These are phyloP conservation scores for Grammatotria lemairii DNA, from an alignment of 2,113 vertebrate genomes.

Conservation along the genomic window DNA sequence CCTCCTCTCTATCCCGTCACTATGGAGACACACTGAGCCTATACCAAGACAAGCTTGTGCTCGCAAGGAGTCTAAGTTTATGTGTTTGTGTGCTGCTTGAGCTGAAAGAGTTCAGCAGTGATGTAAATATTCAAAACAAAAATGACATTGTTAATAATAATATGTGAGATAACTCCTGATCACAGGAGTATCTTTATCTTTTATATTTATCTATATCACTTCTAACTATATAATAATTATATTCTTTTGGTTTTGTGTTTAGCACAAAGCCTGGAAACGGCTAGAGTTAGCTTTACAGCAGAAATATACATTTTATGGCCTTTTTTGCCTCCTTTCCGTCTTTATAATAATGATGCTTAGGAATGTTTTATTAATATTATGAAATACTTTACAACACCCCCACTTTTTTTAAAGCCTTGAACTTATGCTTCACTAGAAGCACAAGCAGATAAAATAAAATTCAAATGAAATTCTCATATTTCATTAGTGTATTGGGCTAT, in stretches of 20 bases:
- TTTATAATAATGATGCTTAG: background rate
- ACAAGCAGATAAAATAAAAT: background rate
- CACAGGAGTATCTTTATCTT: background rate
- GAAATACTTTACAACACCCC: background rate
- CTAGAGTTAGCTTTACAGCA: background rate
- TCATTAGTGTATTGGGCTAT: background rate
- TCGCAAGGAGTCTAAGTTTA: constrained; percentile 10
- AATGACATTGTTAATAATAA: background rate
- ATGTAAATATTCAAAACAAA: background rate
- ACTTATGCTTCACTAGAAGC: background rate
- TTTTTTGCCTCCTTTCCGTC: background rate
- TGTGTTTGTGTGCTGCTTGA: background rate
- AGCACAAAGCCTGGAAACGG: accelerated
- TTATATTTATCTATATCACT: background rate
- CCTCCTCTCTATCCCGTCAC: constrained; percentile 59
- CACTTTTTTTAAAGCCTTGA: background rate
- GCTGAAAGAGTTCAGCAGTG: background rate
- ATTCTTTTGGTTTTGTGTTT: background rate
- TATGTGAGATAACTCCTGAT: background rate
- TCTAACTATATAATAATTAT: background rate
- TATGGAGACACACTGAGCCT: constrained; percentile 72
- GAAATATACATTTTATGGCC: background rate
- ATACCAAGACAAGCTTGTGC: constrained; percentile 55
- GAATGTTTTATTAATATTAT: background rate
- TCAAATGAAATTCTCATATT: background rate